Evolutionary conservation across 2,888 invertebrate species (phyloP), one percentile per base, ranked within the genome.

Genomic region (Lathronympha strigana): DNA sequence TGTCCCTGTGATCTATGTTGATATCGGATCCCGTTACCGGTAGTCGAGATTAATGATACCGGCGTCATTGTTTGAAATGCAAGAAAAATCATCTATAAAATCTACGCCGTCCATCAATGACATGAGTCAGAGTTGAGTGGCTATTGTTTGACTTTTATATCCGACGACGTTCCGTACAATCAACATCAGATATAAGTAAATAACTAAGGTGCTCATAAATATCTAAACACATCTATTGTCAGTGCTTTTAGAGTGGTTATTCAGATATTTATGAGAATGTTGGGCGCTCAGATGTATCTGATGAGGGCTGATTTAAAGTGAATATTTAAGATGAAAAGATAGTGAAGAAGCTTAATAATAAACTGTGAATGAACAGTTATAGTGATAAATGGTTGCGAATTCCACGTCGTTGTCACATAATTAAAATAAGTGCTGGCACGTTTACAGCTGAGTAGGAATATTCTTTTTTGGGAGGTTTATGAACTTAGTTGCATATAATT

Each of bases 1-100:
- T 23, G 23, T 5, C 4, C 3, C n/a, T 23, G n/a, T n/a, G 23
- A 47, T 47, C 47, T 47, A 6, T 85, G 78, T 72, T 67, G 66
- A 55, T 63, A 63, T 60, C 63, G 62, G 54, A 69, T 71, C 71
- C 83, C 77, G 83, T 82, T 84, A 83, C 86, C 88, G 80, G 88
- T 88, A 89, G 88, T 83, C 68, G 77, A 88, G 88, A 90, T 90
- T 88, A 85, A 89, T 90, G 88, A 87, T 87, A 85, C 73, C 69
- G 74, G 68, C 63, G 64, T 84, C 81, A 84, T 87, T 86, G 86
- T 88, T 86, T 88, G 84, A 80, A 83, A 85, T 81, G 79, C 79
- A 74, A 84, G 81, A 87, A 88, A 86, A 88, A 83, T 85, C 81
- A 79, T 81, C 79, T 82, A 83, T 84, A 81, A 80, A 85, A 86